A percentile compares a stretch with the other conserved stretches of the same genome.
phyloP scores from a whole-genome alignment of 2,888 invertebrate species.

The Dorcus parallelipipedus region DNA sequence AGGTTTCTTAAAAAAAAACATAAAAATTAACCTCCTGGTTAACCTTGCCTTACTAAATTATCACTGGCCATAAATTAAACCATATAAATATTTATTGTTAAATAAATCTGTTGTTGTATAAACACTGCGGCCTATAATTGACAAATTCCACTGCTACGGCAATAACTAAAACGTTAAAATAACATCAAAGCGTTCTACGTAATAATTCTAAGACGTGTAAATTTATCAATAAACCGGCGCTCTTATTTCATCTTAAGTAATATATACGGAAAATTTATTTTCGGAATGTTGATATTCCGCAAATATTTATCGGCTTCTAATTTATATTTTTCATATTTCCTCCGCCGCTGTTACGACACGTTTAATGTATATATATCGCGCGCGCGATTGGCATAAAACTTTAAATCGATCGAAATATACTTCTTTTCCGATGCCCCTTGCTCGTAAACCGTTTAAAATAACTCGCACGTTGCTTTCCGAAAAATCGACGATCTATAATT shows the following conservation, averaged over 20 bases:
- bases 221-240: constrained; percentile 8
- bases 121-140: too few species aligned
- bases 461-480: too few species aligned
- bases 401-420: background rate
- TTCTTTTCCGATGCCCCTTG: too few species aligned
- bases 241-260: constrained; percentile 5
- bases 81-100: too few species aligned
- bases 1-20: too few species aligned
- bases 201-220: constrained; percentile 5
- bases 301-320: constrained; percentile 5
- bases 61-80: too few species aligned
- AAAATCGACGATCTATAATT: too few species aligned
- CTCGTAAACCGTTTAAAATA: too few species aligned
- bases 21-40: too few species aligned
- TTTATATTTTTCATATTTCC: constrained; percentile 3
- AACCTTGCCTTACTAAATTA: too few species aligned
- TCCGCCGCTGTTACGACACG: background rate
- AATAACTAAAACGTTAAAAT: constrained; percentile 1
- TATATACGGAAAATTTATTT: background rate
- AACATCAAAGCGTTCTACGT: constrained; percentile 5
- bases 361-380: background rate
- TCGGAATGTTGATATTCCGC: background rate
- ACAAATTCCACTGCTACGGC: background rate
- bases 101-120: too few species aligned
- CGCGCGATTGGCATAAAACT: background rate